Base-by-base conservation (phyloP, 2,888 invertebrate genomes). In the Drosophila phalerata region DNA sequence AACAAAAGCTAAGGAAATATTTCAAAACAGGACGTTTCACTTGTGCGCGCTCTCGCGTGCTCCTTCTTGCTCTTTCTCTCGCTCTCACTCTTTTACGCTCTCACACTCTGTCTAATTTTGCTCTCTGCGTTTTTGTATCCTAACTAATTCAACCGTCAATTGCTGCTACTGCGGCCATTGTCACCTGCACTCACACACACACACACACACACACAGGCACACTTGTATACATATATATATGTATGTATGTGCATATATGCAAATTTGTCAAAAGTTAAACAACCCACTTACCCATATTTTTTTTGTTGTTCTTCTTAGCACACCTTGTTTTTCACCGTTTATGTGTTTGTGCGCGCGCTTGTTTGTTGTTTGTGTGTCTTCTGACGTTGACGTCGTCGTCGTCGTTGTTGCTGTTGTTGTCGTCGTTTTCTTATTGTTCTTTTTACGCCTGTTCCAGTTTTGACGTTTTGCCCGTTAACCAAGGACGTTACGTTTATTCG, bases 261-360 rank as follows among this genome's bases (percentile, higher is more conserved):
- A 79, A 71, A 76, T 80, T 71, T 64, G 64, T 67, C 53, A 66
- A 75, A 85, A 62, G 55, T 58, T 64, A 80, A 76, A 65, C 72
- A 77, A 64, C 81, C 75, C 70, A 84, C 84, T 84, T 84, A 84
- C 84, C 84, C 84, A 84, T 84, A 81, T 84, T 89, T 81, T 75
- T 30, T 73, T 61, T 38, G 1, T 1, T 55, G 1, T 1, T 55
- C 6, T 34, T 25, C 63, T 25, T 53, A 70, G 84, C 80, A 80
- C 88, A 83, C 80, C 86, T 67, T 71, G 43, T 55, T 55, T 55
- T 49, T 34, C 49, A 51, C 67, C 42, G 51, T 56, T 55, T 63
- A 55, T 63, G 58, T 58, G 51, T 58, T 25, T 28, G 42, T 48
- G 49, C 15, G 42, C 48, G 60, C 45, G 43, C 38, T 38, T 65